Evolutionary conservation across 2,888 invertebrate species (phyloP).

Genomic region (Andrena trimmerana): DNA sequence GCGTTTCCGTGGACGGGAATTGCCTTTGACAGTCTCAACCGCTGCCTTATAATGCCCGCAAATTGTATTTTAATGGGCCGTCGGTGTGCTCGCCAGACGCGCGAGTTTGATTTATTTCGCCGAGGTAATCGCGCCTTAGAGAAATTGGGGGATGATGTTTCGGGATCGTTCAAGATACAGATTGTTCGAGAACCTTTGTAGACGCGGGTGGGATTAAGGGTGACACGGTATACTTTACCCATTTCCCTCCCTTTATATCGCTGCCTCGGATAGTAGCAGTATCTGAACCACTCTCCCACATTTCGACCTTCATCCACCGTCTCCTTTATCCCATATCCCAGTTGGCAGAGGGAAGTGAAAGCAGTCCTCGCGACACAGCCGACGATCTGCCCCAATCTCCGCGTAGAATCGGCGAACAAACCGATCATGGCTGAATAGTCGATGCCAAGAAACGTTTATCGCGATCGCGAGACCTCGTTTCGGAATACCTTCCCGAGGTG

Average conservation of each 20-base stretch:
- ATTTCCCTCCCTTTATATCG: too few species aligned
- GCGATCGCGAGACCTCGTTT: conserved; percentile 25
- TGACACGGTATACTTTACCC: too few species aligned
- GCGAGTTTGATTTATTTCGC: conserved; percentile 22
- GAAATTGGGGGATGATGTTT: conserved; percentile 3
- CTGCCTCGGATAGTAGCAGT: too few species aligned
- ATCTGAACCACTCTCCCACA: too few species aligned
- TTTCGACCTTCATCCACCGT: neutral
- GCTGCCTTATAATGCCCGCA: conserved; percentile 23
- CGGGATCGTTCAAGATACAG: neutral
- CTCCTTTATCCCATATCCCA: conserved; percentile 7
- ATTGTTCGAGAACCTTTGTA: too few species aligned
- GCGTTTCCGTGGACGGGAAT: conserved; percentile 12
- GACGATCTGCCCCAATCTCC: neutral
- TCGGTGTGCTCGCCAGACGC: neutral
- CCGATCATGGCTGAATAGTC: conserved; percentile 23
- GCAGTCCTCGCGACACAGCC: neutral
- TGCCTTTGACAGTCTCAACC: conserved; percentile 32
- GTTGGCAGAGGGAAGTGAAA: conserved; percentile 24
- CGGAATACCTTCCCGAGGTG: conserved; percentile 35
- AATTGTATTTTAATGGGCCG: conserved; percentile 45
- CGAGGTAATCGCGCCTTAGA: neutral
- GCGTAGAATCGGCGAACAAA: conserved; percentile 12
- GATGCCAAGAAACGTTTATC: conserved; percentile 37
- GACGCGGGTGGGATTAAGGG: too few species aligned